Evolutionary conservation across 2,797 vertebrate species (phyloP).

Genomic region (Anableps anableps): DNA sequence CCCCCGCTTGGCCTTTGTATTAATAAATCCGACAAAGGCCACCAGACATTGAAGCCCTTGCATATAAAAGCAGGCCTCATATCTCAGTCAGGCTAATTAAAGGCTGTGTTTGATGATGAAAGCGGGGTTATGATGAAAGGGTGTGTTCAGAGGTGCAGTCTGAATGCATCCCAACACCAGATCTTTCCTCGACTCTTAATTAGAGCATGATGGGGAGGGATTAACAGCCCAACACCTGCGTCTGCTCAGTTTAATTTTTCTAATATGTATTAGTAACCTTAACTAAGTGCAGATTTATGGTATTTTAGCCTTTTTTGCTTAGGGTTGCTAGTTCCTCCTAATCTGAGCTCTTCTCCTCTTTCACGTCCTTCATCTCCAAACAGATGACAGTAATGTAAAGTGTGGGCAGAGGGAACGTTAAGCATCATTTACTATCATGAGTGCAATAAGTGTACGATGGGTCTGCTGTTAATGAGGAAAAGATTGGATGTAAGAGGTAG

Average conservation of each 20-base stretch:
- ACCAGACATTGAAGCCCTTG: constrained; percentile 25
- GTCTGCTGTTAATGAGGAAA: constrained; percentile 3
- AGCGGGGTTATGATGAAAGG: constrained; percentile 72
- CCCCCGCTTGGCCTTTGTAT: constrained; percentile 23
- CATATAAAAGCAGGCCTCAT: constrained; percentile 49
- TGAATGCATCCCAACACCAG: constrained; percentile 51
- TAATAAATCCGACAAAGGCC: constrained; percentile 39
- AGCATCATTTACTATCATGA: not conserved
- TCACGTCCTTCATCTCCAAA: not conserved
- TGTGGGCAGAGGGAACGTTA: not conserved
- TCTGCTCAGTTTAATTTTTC: constrained; percentile 30
- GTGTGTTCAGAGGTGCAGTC: constrained; percentile 44
- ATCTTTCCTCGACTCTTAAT: constrained; percentile 58
- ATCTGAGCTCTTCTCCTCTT: not conserved
- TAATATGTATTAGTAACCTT: not conserved
- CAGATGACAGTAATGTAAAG: constrained; percentile 2
- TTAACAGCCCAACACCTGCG: constrained; percentile 53
- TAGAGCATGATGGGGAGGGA: constrained; percentile 47
- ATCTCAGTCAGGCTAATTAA: constrained; percentile 61
- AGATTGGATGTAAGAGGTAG: not conserved
- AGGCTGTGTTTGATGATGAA: constrained; percentile 76
- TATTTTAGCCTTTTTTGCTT: not conserved
- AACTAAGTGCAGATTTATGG: not conserved
- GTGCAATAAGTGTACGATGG: not conserved
- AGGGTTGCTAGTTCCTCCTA: not conserved